phyloP scores from a whole-genome alignment of 2,797 vertebrate genomes.

The Meda fulgida region DNA sequence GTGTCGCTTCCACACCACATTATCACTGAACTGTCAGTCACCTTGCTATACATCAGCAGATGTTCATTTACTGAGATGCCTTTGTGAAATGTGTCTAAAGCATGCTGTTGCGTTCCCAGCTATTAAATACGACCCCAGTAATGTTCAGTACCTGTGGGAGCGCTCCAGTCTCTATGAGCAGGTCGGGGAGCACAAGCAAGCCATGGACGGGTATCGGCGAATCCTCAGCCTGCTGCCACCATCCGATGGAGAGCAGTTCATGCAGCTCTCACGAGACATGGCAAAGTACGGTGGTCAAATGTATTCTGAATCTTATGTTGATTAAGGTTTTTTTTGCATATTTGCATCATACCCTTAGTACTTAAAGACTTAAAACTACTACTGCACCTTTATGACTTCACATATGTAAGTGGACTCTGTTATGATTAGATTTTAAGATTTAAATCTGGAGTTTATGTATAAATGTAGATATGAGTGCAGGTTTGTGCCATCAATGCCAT shows the following conservation, averaged over 20 bases:
- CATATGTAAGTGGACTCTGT: not conserved
- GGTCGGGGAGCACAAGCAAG: constrained; percentile 92
- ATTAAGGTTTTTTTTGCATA: not conserved
- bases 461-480: not conserved
- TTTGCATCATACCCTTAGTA: not conserved
- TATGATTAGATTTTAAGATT: not conserved
- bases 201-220: constrained; percentile 95
- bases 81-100: not conserved
- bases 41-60: not conserved
- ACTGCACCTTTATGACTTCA: not conserved
- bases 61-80: not conserved
- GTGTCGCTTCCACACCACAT: too few species aligned
- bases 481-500: not conserved
- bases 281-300: constrained; percentile 82
- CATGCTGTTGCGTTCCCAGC: constrained; percentile 72
- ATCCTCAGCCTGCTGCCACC: constrained; percentile 91
- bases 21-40: not conserved
- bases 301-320: not conserved
- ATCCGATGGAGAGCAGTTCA: constrained; percentile 93
- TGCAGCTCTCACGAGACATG: constrained; percentile 98
- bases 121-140: constrained; percentile 92
- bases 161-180: constrained; percentile 93
- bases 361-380: too few species aligned
- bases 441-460: not conserved
- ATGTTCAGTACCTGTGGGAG: constrained; percentile 95